Evolutionary conservation across 2,888 invertebrate genomes (phyloP).

Genomic region (Calephelis perditalis): DNA sequence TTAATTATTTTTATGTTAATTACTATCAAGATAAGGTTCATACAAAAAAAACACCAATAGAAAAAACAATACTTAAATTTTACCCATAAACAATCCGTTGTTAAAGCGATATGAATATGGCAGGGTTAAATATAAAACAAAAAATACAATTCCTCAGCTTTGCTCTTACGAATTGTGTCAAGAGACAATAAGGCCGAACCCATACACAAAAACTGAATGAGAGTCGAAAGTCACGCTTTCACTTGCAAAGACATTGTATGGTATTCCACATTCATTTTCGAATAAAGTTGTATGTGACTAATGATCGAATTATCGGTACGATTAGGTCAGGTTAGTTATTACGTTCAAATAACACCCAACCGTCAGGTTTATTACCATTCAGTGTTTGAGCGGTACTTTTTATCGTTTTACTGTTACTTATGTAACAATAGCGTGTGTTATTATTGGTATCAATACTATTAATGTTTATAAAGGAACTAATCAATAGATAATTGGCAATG

Average conservation of each 20-base stretch:
- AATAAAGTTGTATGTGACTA: constrained; percentile 41
- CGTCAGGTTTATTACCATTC: constrained; percentile 28
- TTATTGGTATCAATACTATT: constrained; percentile 17
- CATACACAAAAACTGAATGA: constrained; percentile 74
- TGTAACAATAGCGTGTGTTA: constrained; percentile 21
- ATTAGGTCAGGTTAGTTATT: constrained; percentile 38
- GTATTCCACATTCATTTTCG: constrained; percentile 47
- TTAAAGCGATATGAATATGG: no score
- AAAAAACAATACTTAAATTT: no score
- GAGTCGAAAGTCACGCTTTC: constrained; percentile 77
- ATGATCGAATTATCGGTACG: constrained; percentile 43
- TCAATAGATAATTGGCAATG: constrained; percentile 13
- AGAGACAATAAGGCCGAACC: constrained; percentile 68
- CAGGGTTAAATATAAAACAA: no score
- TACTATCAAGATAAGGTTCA: no score
- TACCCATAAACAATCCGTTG: no score
- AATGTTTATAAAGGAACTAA: constrained; percentile 19
- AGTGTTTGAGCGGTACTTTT: constrained; percentile 33
- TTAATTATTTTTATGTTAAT: no score
- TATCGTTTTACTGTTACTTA: constrained; percentile 28
- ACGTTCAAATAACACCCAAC: constrained; percentile 31
- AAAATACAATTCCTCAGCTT: neutral
- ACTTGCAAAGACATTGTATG: constrained; percentile 59
- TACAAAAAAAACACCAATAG: no score
- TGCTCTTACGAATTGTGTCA: constrained; percentile 46